Evolutionary conservation across 1,140 invertebrate genomes (phyloP).

Genomic region (Trachymyrmex cornetzi): DNA sequence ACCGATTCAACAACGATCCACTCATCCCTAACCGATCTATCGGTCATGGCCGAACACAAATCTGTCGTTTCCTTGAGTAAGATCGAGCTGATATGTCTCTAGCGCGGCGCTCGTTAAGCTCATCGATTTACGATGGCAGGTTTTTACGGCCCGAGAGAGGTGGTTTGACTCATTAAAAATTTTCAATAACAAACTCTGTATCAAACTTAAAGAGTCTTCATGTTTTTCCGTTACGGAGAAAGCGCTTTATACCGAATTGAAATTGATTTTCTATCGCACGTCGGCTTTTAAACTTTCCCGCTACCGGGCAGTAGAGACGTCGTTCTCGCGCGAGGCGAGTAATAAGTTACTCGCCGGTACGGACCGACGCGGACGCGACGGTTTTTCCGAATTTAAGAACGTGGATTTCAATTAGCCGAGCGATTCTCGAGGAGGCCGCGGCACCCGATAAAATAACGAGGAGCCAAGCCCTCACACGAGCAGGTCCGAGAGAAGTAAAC

Average conservation of each 20-base stretch:
- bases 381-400: slow-evolving; percentile 77
- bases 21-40: slow-evolving; percentile 65
- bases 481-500: slow-evolving; percentile 72
- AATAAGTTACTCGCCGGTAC: slow-evolving; percentile 58
- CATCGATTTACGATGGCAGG: not conserved
- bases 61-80: slow-evolving; percentile 53
- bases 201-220: not conserved
- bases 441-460: slow-evolving; percentile 82
- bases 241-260: not conserved
- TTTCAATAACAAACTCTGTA: slow-evolving; percentile 10
- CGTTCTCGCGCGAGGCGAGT: slow-evolving; percentile 50
- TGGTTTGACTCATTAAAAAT: not conserved
- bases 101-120: not conserved
- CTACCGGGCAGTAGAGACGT: slow-evolving; percentile 34
- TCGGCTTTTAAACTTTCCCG: slow-evolving; percentile 24
- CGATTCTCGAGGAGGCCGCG: slow-evolving; percentile 70
- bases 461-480: slow-evolving; percentile 78
- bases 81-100: slow-evolving; percentile 17
- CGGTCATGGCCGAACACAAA: slow-evolving; percentile 55
- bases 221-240: not conserved
- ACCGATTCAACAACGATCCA: slow-evolving; percentile 67
- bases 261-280: slow-evolving; percentile 24
- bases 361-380: slow-evolving; percentile 18
- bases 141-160: not conserved
- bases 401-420: slow-evolving; percentile 80